Base-by-base conservation (phyloP, 2,888 invertebrate species). In the Drosophila longiperda region DNA sequence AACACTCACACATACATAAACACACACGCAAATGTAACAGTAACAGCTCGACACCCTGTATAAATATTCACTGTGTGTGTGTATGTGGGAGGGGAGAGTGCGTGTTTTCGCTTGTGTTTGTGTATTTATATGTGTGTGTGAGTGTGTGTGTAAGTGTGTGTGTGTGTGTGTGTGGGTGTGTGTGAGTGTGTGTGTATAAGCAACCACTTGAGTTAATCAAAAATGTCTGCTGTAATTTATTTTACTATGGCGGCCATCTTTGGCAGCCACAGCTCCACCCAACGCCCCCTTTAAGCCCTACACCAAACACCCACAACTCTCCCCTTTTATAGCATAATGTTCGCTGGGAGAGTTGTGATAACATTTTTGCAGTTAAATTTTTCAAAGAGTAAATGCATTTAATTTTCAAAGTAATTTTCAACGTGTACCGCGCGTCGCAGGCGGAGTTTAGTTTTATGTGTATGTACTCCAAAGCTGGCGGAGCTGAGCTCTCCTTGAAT, bases 171-270 rank as follows among this genome's bases (percentile, higher is more conserved):
- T 61, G 52, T 66, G 48, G 57, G 50, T 52, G 40, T 49, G 45
- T 66, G 36, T 66, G 66, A 65, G 62, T 64, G 59, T 80, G 57
- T 86, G 69, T 80, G 72, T 82, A 75, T 82, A 77, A 89, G 87
- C 87, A 87, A 87, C 90, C 87, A 87, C 87, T 87, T 87, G 88
- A 87, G 87, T 91, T 92, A 90, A 92, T 90, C 91, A 91, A 91
- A 91, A 91, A 92, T 91, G 92, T 92, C 92, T 91, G 91, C 92
- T 87, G 90, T 90, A 91, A 90, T 90, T 91, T 88, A 85, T 90
- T 90, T 91, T 90, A 91, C 91, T 90, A 90, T 79, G 89, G 86
- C 86, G 87, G 83, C 87, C 89, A 91, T 90, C 85, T 90, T 89
- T 91, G 66, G 78, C 86, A 77, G 38, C 57, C 67, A 42, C 64